These are phyloP conservation scores for Dryocosmus kuriphilus DNA, from an alignment of 2,888 invertebrate genomes.

Conservation along the genomic window DNA sequence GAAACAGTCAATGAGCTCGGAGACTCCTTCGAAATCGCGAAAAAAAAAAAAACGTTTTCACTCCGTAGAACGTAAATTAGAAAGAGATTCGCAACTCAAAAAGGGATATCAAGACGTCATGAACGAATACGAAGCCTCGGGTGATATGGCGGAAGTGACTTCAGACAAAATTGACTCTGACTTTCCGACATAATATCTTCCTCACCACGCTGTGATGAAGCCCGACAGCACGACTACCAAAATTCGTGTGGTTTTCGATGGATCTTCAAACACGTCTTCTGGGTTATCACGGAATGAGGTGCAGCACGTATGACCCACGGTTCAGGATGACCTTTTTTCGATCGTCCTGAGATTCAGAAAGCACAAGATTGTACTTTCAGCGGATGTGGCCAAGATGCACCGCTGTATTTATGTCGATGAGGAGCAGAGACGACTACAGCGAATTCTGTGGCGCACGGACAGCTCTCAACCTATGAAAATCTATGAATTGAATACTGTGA, in stretches of 20 bases:
- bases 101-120: background rate
- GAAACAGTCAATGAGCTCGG: background rate
- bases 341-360: too few species aligned
- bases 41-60: background rate
- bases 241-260: background rate
- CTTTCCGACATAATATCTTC: too few species aligned
- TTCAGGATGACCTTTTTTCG: too few species aligned
- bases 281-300: background rate
- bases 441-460: too few species aligned
- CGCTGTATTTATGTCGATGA: too few species aligned
- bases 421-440: too few species aligned
- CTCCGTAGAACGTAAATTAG: background rate
- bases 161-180: background rate
- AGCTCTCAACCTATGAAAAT: too few species aligned
- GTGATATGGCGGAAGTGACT: background rate
- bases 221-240: too few species aligned
- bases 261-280: background rate
- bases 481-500: too few species aligned
- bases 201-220: too few species aligned
- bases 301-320: background rate
- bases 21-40: background rate
- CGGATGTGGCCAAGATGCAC: too few species aligned
- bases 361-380: too few species aligned
- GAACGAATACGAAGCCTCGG: background rate
- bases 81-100: background rate